phyloP scores from a whole-genome alignment of 2,888 invertebrate genomes.

The Ecdyonurus torrentis region DNA sequence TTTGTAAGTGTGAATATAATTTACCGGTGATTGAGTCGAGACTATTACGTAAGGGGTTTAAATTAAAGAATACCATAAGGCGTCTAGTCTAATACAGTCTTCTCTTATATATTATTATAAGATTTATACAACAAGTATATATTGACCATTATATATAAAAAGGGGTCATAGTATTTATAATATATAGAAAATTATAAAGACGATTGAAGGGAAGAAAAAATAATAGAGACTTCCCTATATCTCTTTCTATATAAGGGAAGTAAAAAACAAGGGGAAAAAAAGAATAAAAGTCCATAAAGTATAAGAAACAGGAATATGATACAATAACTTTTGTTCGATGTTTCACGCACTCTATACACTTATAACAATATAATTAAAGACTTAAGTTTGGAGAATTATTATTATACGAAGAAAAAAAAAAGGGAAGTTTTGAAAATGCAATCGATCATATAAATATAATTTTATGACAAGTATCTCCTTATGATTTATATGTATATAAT shows the following conservation, averaged over 20 bases:
- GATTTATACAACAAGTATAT: too few relatives aligned
- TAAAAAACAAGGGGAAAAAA: not conserved
- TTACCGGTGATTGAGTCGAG: not conserved
- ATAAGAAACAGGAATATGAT: not conserved
- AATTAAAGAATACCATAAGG: too few relatives aligned
- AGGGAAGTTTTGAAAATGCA: not conserved
- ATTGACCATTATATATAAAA: too few relatives aligned
- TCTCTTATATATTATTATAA: too few relatives aligned
- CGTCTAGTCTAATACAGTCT: too few relatives aligned
- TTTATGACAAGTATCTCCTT: too few relatives aligned
- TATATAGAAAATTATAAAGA: too few relatives aligned
- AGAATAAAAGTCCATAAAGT: not conserved
- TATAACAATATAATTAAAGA: not conserved
- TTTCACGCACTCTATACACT: not conserved
- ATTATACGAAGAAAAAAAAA: not conserved
- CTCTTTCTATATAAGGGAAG: not conserved
- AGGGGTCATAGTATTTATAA: too few relatives aligned
- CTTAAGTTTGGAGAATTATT: not conserved
- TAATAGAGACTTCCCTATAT: not conserved
- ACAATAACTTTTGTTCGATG: not conserved
- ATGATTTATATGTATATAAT: too few relatives aligned
- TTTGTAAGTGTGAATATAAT: not conserved
- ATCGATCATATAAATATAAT: not conserved
- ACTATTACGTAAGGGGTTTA: too few relatives aligned
- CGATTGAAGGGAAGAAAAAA: not conserved